Conservation (phyloP, 2,888 invertebrate genomes). For the Hanleya hanleyi region DNA sequence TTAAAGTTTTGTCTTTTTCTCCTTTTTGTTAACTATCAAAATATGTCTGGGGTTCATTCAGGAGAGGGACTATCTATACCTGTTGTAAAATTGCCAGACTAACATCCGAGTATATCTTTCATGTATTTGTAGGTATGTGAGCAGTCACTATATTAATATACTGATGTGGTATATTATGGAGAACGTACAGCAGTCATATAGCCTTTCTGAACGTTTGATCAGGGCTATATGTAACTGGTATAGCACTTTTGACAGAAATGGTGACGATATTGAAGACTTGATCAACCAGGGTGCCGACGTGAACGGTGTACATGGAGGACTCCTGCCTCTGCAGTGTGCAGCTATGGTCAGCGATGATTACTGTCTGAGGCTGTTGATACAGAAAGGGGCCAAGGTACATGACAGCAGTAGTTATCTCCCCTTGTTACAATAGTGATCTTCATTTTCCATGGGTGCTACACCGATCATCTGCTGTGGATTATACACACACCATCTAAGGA, state of each 20-base stretch:
- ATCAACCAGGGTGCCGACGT: slow-evolving; percentile 70
- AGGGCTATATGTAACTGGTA: slow-evolving; percentile 67
- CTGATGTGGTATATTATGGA: slow-evolving; percentile 71
- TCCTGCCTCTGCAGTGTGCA: slow-evolving; percentile 71
- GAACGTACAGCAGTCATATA: slow-evolving; percentile 62
- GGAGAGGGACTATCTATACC: no score
- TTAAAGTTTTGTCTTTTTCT: no score
- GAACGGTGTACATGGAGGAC: slow-evolving; percentile 69
- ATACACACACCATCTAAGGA: no score
- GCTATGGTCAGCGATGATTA: slow-evolving; percentile 69
- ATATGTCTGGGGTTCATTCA: no score
- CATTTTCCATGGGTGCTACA: no score
- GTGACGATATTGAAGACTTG: slow-evolving; percentile 63
- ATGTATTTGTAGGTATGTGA: no score
- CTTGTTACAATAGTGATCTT: no score
- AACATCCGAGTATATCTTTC: no score
- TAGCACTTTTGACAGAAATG: slow-evolving; percentile 36
- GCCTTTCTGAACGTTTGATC: slow-evolving; percentile 68
- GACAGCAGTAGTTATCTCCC: no score
- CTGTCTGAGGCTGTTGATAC: slow-evolving; percentile 57
- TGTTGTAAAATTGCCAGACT: no score
- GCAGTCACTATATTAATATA: background rate
- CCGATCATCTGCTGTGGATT: no score
- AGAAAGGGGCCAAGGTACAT: slow-evolving; percentile 68
- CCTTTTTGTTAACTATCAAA: no score